These are phyloP conservation scores for Aphidius ervi DNA, from an alignment of 1,140 invertebrate species.

Conservation along the genomic window DNA sequence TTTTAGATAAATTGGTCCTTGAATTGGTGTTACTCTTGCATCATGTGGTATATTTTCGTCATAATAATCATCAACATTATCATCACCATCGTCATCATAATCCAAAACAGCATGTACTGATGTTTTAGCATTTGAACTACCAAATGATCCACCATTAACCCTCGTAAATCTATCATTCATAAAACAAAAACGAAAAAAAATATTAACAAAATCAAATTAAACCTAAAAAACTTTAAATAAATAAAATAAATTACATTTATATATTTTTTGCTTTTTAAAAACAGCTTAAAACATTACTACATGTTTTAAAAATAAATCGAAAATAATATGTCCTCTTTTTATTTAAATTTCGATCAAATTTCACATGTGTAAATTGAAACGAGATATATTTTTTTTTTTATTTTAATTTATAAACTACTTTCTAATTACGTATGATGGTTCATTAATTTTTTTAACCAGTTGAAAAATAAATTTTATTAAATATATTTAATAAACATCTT, in stretches of 20 bases:
- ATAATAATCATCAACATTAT: constrained; percentile 59
- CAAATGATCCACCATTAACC: constrained; percentile 50
- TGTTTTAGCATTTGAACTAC: constrained; percentile 57
- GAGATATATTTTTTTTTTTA: constrained; percentile 11
- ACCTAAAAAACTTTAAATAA: background rate
- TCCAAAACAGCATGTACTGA: constrained; percentile 68
- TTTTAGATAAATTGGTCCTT: constrained; percentile 74
- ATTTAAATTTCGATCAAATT: constrained; percentile 21
- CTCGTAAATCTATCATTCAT: constrained; percentile 49
- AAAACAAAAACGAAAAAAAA: too few relatives aligned
- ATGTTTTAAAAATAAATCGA: constrained; percentile 1
- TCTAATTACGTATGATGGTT: background rate
- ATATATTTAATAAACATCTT: background rate
- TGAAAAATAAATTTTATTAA: background rate
- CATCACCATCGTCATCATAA: constrained; percentile 57
- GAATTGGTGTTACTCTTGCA: constrained; percentile 67
- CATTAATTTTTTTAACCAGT: background rate
- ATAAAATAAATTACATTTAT: too few relatives aligned
- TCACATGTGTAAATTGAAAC: constrained; percentile 16
- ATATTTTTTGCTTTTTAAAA: background rate
- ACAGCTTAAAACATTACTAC: constrained; percentile 12
- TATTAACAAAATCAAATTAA: background rate
- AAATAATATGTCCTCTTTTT: constrained; percentile 15
- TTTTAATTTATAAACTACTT: background rate
- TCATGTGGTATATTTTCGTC: constrained; percentile 38